Conservation (phyloP, 1,140 invertebrate genomes). For the Eufriesea mexicana region DNA sequence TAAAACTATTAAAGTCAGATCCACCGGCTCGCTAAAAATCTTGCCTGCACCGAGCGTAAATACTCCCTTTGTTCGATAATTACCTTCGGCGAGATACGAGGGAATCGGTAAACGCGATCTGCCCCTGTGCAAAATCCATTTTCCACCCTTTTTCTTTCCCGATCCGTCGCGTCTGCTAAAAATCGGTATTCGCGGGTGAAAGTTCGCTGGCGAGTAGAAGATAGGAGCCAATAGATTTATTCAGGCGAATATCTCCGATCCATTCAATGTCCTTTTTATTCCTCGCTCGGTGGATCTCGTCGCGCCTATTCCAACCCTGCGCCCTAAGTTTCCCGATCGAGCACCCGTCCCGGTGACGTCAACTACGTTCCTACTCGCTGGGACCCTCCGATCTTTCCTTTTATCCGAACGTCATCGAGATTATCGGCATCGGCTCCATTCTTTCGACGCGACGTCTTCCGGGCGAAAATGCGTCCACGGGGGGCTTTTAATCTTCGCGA, state of each 20-base stretch:
- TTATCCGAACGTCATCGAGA: neutral
- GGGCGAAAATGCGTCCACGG: neutral
- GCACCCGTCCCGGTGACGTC: neutral
- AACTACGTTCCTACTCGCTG: neutral
- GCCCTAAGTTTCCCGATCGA: neutral
- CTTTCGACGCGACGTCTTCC: neutral
- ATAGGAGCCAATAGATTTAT: slow-evolving; percentile 22
- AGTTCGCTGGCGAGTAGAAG: neutral
- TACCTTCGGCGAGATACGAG: neutral
- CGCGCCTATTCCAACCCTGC: neutral
- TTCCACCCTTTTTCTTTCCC: neutral
- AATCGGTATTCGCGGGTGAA: neutral
- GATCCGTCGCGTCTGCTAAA: neutral
- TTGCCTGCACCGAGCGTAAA: accelerated
- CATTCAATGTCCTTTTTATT: slow-evolving; percentile 8
- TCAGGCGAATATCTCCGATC: slow-evolving; percentile 10
- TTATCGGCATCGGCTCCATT: too few species aligned
- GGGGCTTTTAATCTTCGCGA: neutral
- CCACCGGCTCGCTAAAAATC: neutral
- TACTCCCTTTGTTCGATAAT: neutral
- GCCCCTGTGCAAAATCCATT: too few species aligned
- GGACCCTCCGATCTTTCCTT: neutral
- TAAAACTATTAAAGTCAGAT: neutral
- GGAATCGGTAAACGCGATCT: too few species aligned
- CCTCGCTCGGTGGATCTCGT: slow-evolving; percentile 13